These are phyloP conservation scores for Dolomedes plantarius DNA, from an alignment of 2,888 invertebrate species.

Conservation along the genomic window DNA sequence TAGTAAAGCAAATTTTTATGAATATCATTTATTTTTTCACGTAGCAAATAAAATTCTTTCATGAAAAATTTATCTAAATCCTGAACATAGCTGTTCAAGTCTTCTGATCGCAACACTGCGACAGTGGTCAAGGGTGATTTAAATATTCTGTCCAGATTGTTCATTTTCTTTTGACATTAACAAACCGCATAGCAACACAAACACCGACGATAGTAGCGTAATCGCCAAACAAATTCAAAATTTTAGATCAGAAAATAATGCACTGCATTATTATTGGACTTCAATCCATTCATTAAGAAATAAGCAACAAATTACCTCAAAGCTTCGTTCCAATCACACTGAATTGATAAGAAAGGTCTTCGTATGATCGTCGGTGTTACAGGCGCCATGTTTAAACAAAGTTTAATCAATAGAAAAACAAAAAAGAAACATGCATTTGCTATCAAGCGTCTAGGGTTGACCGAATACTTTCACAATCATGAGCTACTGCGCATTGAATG, in stretches of 20 bases:
- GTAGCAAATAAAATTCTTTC: constrained; percentile 31
- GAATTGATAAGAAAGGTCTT: constrained; percentile 48
- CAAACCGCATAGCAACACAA: neutral
- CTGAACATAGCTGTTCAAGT: neutral
- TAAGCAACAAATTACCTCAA: constrained; percentile 39
- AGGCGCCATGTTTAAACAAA: constrained; percentile 18
- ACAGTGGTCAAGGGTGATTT: neutral
- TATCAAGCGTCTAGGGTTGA: too few relatives aligned
- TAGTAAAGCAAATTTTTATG: constrained; percentile 25
- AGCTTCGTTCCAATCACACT: constrained; percentile 58
- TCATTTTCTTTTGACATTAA: neutral
- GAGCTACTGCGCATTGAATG: too few relatives aligned
- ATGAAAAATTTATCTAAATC: constrained; percentile 26
- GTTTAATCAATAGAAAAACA: too few relatives aligned
- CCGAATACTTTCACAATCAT: too few relatives aligned
- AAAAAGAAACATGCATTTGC: too few relatives aligned
- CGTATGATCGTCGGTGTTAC: constrained; percentile 47
- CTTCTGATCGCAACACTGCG: neutral
- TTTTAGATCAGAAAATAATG: neutral
- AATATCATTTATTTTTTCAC: constrained; percentile 24
- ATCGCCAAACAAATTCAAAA: neutral
- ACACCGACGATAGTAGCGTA: neutral
- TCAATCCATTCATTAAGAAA: neutral
- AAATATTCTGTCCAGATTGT: neutral
- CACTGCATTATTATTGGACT: neutral